Evolutionary conservation across 2,888 invertebrate species (phyloP), one percentile per base, ranked within the genome.

Genomic region (Calephelis perditalis): DNA sequence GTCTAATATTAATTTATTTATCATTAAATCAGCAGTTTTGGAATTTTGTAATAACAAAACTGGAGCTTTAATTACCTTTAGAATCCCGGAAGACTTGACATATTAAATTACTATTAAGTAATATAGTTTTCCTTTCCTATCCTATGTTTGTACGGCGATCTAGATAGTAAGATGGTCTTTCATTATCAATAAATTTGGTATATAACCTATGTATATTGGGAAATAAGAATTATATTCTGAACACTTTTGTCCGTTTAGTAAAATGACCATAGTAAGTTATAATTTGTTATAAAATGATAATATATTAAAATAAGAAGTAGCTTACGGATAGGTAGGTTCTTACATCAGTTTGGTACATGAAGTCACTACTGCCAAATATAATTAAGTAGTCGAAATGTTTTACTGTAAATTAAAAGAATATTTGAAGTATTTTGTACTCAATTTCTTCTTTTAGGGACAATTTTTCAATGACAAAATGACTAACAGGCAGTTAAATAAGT

Each of bases 31-130:
- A 36, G 60, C 56, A 52, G 43, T 59, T 57, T 54, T 59, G 59
- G 56, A 59, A 62, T 60, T 62, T 59, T 55, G 46, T 56, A 57
- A 26, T 54, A 45, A 60, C 45, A 56, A 65, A 63, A 63, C 84
- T 86, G 86, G 85, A 90, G 89, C 89, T 90, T 90, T 90, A 90
- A 90, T 86, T 87, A 89, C 52, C 52, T 85, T 78, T 86, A 85
- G 86, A 84, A 82, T 82, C 76, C 79, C 70, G 77, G 78, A 82
- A 79, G 81, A 84, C 79, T 82, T 76, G 68, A 73, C 71, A 68
- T 69, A 73, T 75, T 74, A 36, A 26, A 26, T 56, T 55, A 52
- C 60, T 54, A 56, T 58, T 46, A n/a, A n/a, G n/a, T n/a, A 60
- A 58, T 57, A 35, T 60, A 52, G 54, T 61, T 60, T 60, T 60